phyloP scores from a whole-genome alignment of 2,797 vertebrate genomes.

The Eleutherodactylus coqui region DNA sequence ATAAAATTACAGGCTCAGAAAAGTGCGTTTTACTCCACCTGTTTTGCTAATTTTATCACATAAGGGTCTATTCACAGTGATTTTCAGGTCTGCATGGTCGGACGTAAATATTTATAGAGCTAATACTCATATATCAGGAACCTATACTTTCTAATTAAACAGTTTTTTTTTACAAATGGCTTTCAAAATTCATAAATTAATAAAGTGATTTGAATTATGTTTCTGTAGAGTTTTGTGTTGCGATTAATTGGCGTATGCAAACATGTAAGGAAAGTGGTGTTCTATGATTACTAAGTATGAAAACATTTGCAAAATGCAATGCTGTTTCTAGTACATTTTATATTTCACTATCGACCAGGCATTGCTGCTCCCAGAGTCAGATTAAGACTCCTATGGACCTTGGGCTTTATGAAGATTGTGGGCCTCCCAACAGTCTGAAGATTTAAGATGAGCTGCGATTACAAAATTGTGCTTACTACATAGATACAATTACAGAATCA shows the following conservation, averaged over 20 bases:
- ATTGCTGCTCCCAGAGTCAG: too few relatives aligned
- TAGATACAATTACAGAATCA: too few relatives aligned
- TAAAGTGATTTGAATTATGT: not conserved
- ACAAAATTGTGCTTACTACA: too few relatives aligned
- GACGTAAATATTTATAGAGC: conserved; percentile 27
- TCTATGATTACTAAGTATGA: not conserved
- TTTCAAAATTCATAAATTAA: not conserved
- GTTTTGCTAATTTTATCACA: conserved; percentile 54
- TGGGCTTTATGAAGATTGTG: too few relatives aligned
- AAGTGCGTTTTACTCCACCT: conserved; percentile 49
- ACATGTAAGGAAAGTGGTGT: not conserved
- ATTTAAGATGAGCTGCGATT: too few relatives aligned
- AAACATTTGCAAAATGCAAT: not conserved
- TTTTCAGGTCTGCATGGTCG: not conserved
- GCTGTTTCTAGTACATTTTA: too few relatives aligned
- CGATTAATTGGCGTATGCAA: not conserved
- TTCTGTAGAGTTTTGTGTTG: not conserved
- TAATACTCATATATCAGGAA: not conserved
- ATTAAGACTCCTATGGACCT: too few relatives aligned
- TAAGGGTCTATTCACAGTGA: conserved; percentile 43
- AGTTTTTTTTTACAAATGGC: not conserved
- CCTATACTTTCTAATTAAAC: not conserved
- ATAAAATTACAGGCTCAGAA: conserved; percentile 49
- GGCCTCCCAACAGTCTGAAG: too few relatives aligned
- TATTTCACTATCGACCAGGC: too few relatives aligned